Conservation (phyloP, 2,113 vertebrate genomes). For the Capreolus pygargus region DNA sequence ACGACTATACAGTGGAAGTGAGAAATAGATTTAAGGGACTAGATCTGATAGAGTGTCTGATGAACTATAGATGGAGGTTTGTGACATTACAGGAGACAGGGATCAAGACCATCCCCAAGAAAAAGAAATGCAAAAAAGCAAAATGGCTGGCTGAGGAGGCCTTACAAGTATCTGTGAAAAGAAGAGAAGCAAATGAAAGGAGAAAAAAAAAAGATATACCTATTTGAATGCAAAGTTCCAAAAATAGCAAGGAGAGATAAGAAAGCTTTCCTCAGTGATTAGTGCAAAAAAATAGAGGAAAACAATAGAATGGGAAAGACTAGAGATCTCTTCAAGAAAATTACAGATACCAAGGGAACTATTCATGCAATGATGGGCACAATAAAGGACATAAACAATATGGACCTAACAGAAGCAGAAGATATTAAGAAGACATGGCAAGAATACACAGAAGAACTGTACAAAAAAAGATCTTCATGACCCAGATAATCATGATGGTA, state of each 20-base stretch:
- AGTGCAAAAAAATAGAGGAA: not conserved
- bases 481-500: not conserved
- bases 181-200: not conserved
- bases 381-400: accelerated
- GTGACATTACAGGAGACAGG: not conserved
- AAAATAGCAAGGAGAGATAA: not conserved
- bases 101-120: not conserved
- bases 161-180: not conserved
- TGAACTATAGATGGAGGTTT: not conserved
- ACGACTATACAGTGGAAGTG: not conserved
- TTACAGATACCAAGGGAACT: not conserved
- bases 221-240: not conserved
- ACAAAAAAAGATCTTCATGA: not conserved
- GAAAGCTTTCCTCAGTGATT: not conserved
- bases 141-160: not conserved
- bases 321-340: not conserved
- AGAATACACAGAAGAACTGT: not conserved
- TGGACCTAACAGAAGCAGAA: not conserved
- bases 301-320: not conserved
- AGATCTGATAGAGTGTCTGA: not conserved
- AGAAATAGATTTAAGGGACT: not conserved
- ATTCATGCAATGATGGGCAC: not conserved
- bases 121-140: not conserved
- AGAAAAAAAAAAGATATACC: not conserved
- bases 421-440: not conserved